Conservation (phyloP, 2,888 invertebrate genomes). For the Elgonia sp. region DNA sequence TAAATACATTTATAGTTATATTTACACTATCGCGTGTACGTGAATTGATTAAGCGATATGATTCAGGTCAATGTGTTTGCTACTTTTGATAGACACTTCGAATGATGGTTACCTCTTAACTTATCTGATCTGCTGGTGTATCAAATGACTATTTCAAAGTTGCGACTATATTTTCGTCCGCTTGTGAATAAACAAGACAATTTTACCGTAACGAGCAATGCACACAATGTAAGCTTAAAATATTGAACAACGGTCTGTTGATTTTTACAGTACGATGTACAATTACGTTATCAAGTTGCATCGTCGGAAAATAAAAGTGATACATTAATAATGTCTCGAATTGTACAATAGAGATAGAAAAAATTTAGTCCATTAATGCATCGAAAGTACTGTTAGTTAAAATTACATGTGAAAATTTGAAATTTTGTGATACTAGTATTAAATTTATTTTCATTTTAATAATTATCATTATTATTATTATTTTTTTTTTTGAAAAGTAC, state of each 20-base stretch:
- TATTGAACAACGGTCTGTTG: slow-evolving; percentile 17
- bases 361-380: not conserved
- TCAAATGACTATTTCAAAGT: slow-evolving; percentile 16
- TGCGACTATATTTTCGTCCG: slow-evolving; percentile 19
- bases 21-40: slow-evolving; percentile 18
- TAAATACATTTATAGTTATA: slow-evolving; percentile 6
- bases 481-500: no score
- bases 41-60: slow-evolving; percentile 13
- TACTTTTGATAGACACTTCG: slow-evolving; percentile 17
- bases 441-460: no score
- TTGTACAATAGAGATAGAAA: not conserved
- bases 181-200: slow-evolving; percentile 21
- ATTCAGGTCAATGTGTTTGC: slow-evolving; percentile 22
- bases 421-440: no score
- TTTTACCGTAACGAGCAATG: slow-evolving; percentile 20
- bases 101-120: slow-evolving; percentile 16
- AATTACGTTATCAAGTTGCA: slow-evolving; percentile 19
- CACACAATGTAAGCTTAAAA: slow-evolving; percentile 6
- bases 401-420: no score
- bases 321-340: slow-evolving; percentile 8
- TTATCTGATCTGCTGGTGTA: slow-evolving; percentile 36
- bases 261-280: slow-evolving; percentile 20
- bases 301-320: slow-evolving; percentile 1
- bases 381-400: not conserved
- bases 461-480: no score